Percentiles rank a stretch among this genome's conserved stretches.
Conservation (phyloP, 2,888 invertebrate genomes). For the Cantharis flavilabris region DNA sequence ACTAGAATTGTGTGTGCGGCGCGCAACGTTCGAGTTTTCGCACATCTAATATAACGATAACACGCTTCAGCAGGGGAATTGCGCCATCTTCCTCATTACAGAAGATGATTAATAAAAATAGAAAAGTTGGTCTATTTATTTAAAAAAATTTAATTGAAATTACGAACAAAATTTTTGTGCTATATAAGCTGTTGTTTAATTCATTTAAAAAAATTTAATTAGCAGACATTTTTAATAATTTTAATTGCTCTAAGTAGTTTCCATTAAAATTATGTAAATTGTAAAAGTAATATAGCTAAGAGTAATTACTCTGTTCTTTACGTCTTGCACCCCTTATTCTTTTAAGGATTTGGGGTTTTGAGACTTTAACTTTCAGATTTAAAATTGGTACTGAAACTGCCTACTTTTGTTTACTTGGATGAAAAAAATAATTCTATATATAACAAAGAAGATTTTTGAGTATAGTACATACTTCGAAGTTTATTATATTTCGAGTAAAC, state of each 20-base stretch:
- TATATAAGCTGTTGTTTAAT: background rate
- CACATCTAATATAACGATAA: constrained; percentile 1
- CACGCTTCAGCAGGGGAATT: background rate
- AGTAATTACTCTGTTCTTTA: too few relatives aligned
- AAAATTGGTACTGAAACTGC: too few relatives aligned
- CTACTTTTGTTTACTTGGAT: too few relatives aligned
- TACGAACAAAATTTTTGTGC: background rate
- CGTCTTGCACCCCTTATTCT: too few relatives aligned
- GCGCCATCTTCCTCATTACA: constrained; percentile 2
- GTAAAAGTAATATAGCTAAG: too few relatives aligned
- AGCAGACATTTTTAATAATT: too few relatives aligned
- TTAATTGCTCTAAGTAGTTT: background rate
- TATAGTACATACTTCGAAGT: too few relatives aligned
- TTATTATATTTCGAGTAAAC: too few relatives aligned
- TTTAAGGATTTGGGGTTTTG: too few relatives aligned
- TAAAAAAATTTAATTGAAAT: background rate
- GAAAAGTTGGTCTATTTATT: background rate
- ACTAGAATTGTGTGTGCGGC: constrained; percentile 17
- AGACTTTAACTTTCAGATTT: too few relatives aligned
- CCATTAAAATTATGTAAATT: background rate
- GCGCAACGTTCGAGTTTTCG: constrained; percentile 20
- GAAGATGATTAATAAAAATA: background rate
- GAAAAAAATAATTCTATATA: too few relatives aligned
- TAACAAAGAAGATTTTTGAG: too few relatives aligned
- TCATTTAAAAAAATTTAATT: background rate